These are phyloP conservation scores for Champsocephalus gunnari DNA, from an alignment of 2,797 vertebrate species.

Conservation along the genomic window DNA sequence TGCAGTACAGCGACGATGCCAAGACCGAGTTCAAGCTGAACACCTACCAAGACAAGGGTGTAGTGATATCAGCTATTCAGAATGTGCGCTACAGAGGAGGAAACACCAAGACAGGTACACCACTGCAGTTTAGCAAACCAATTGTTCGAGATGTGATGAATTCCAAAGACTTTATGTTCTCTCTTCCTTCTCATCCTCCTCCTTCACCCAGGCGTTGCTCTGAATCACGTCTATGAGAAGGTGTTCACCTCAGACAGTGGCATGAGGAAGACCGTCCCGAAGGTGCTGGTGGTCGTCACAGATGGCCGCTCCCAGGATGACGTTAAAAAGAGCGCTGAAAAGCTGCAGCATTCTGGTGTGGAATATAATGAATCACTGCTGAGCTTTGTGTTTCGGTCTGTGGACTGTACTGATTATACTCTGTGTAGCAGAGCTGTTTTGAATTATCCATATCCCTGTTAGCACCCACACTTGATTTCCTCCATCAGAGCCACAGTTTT, in stretches of 20 bases:
- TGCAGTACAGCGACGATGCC: conserved; percentile 96
- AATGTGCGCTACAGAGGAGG: conserved; percentile 95
- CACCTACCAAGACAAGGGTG: conserved; percentile 93
- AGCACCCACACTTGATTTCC: conserved; percentile 14
- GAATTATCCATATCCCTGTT: conserved; percentile 16
- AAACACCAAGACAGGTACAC: conserved; percentile 96
- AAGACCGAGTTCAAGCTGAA: conserved; percentile 98
- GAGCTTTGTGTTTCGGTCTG: too few species aligned
- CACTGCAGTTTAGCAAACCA: not conserved
- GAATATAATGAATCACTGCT: not conserved
- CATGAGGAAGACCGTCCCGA: conserved; percentile 96
- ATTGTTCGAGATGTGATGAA: not conserved
- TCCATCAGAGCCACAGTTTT: conserved; percentile 17
- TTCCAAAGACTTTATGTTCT: not conserved
- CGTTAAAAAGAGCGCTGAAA: conserved; percentile 92
- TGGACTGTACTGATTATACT: not conserved
- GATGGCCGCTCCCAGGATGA: conserved; percentile 98
- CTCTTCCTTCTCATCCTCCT: not conserved
- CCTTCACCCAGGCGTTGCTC: conserved; percentile 86
- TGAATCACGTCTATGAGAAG: conserved; percentile 95
- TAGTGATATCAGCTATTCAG: conserved; percentile 91
- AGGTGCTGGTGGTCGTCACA: conserved; percentile 97
- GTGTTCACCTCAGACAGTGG: conserved; percentile 94
- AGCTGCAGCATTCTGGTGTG: conserved; percentile 93
- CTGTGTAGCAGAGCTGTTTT: conserved; percentile 18